Conservation (phyloP, 2,888 invertebrate genomes). For the Stenoptilia bipunctidactyla region DNA sequence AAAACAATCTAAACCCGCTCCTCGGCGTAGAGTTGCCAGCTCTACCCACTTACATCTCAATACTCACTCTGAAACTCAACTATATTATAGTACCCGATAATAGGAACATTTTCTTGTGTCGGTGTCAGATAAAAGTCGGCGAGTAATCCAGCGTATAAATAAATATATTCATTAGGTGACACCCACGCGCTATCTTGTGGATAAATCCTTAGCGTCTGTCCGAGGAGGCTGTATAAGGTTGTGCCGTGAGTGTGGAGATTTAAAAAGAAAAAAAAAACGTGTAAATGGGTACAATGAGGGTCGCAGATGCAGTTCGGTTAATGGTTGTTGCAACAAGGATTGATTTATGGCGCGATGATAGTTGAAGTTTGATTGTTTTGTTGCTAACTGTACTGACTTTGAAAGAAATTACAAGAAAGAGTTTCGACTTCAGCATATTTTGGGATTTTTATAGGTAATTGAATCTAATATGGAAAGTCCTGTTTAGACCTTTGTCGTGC, state of each 20-base stretch:
- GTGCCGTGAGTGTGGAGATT: conserved; percentile 15
- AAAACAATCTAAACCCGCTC: too few relatives aligned
- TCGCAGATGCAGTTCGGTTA: not conserved
- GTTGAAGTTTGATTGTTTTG: too few relatives aligned
- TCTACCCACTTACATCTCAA: too few relatives aligned
- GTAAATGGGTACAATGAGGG: conserved; percentile 10
- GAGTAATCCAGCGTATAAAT: conserved; percentile 46
- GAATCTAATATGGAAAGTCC: too few relatives aligned
- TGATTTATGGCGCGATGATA: not conserved
- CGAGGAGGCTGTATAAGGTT: conserved; percentile 30
- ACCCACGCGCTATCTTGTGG: conserved; percentile 63
- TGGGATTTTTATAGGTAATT: too few relatives aligned
- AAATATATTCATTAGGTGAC: conserved; percentile 70
- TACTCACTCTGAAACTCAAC: not conserved
- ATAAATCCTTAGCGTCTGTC: conserved; percentile 64
- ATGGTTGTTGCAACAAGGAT: not conserved
- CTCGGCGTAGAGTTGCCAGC: too few relatives aligned
- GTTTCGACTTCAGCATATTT: too few relatives aligned
- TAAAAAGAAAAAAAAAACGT: conserved; percentile 34
- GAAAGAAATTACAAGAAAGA: too few relatives aligned
- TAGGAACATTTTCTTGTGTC: conserved; percentile 21
- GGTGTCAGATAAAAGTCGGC: conserved; percentile 52
- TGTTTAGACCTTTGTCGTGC: too few relatives aligned
- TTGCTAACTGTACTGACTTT: too few relatives aligned
- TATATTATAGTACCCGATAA: conserved; percentile 20